Evolutionary conservation across 2,113 vertebrate species (phyloP).

Genomic region (Herpetotheres cachinnans): DNA sequence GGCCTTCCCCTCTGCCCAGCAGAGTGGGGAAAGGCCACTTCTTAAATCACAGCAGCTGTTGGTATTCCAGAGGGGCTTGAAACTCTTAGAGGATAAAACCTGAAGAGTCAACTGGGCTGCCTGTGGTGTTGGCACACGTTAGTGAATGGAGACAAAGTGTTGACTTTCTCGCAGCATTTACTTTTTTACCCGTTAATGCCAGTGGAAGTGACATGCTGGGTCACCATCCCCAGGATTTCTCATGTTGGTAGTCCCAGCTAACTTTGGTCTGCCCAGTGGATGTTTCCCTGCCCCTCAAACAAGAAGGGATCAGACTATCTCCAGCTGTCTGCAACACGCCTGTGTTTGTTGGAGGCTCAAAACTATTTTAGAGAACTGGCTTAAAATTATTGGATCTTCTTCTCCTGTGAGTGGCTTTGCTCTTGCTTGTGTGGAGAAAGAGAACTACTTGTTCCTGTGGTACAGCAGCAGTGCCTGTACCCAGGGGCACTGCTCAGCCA

Average conservation of each 20-base stretch:
- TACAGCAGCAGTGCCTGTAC: neutral
- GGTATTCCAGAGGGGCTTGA: neutral
- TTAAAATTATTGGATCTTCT: too few species aligned
- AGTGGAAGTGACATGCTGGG: neutral
- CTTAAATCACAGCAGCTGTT: neutral
- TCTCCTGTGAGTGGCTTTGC: neutral
- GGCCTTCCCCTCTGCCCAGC: neutral
- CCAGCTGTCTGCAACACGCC: neutral
- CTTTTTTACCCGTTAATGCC: neutral
- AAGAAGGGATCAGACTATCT: neutral
- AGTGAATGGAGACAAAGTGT: fast-evolving
- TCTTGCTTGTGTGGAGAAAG: neutral
- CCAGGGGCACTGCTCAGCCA: neutral
- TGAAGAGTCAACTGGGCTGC: neutral
- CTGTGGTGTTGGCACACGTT: neutral
- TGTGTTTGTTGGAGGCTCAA: neutral
- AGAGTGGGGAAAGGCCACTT: fast-evolving
- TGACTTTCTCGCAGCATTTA: neutral
- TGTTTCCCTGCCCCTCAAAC: neutral
- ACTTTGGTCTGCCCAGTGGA: neutral
- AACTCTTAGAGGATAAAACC: neutral
- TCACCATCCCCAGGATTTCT: neutral
- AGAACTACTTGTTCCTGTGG: neutral
- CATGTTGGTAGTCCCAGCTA: neutral
- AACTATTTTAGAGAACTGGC: neutral